Evolutionary conservation across 2,797 vertebrate genomes (phyloP).

Genomic region (Gymnothorax javanicus): DNA sequence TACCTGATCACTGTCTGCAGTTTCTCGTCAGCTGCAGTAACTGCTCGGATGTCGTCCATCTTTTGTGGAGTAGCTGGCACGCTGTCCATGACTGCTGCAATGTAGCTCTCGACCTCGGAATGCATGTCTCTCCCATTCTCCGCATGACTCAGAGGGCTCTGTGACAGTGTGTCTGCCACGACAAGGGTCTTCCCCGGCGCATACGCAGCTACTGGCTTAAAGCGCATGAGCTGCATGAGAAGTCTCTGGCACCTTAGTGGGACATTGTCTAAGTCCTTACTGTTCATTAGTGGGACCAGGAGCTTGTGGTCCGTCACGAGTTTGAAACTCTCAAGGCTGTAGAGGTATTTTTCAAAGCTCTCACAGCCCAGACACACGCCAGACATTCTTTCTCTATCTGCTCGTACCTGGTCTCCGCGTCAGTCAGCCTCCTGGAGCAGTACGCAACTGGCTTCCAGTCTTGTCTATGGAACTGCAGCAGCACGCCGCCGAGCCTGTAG

Average conservation of each 20-base stretch:
- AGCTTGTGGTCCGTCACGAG: neutral
- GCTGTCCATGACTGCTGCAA: neutral
- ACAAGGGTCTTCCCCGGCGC: conserved; percentile 12
- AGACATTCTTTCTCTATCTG: conserved; percentile 27
- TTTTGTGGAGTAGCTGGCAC: neutral
- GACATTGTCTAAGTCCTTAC: conserved; percentile 4
- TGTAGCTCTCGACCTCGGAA: neutral
- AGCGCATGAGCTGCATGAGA: conserved; percentile 16
- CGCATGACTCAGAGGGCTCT: neutral
- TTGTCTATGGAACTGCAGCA: neutral
- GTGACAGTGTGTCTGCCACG: conserved; percentile 2
- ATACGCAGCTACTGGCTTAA: conserved; percentile 1
- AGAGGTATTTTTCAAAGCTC: conserved; percentile 17
- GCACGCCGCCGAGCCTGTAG: neutral
- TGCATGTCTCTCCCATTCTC: conserved; percentile 15
- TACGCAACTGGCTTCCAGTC: conserved; percentile 21
- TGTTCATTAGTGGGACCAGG: neutral
- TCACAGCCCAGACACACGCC: conserved; percentile 20
- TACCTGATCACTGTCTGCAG: neutral
- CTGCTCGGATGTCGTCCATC: neutral
- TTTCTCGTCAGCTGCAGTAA: neutral
- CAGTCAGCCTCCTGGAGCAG: neutral
- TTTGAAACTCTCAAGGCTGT: conserved; percentile 23
- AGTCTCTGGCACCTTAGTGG: conserved; percentile 15
- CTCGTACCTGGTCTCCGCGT: neutral